Conservation (phyloP, 2,888 invertebrate species). For the Lasioglossum calceatum region DNA sequence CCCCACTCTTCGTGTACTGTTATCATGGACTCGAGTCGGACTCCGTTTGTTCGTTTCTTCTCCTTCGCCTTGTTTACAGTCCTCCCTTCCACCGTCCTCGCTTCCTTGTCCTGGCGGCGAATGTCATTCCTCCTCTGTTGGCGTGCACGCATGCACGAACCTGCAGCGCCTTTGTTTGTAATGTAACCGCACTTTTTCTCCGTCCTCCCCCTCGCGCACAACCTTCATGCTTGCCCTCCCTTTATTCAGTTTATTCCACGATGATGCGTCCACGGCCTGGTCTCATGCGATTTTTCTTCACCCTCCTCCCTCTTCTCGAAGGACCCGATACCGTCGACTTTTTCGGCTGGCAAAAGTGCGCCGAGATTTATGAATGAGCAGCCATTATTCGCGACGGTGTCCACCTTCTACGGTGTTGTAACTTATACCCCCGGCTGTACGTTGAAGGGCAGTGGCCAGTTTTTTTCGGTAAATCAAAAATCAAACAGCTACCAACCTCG, state of each 20-base stretch:
- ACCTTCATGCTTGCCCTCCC: neutral
- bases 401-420: neutral
- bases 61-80: too few relatives aligned
- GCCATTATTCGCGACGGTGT: neutral
- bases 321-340: constrained; percentile 1
- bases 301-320: neutral
- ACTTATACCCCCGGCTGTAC: neutral
- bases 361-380: constrained; percentile 41
- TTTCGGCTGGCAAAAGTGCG: constrained; percentile 19
- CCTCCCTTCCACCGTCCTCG: too few relatives aligned
- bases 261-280: constrained; percentile 42
- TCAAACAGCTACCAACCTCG: too few relatives aligned
- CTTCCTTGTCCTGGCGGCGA: too few relatives aligned
- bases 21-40: too few relatives aligned
- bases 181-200: constrained; percentile 73
- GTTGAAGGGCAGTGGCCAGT: neutral
- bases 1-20: too few relatives aligned
- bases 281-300: constrained; percentile 69
- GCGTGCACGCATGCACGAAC: constrained; percentile 60
- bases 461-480: neutral
- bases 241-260: constrained; percentile 18
- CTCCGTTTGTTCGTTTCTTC: too few relatives aligned
- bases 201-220: constrained; percentile 30
- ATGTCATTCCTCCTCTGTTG: constrained; percentile 4
- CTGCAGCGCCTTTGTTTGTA: constrained; percentile 78